Percentiles rank a stretch among this genome's conserved stretches.
phyloP scores from a whole-genome alignment of 2,797 vertebrate genomes.

The Jordanella pulchra region DNA sequence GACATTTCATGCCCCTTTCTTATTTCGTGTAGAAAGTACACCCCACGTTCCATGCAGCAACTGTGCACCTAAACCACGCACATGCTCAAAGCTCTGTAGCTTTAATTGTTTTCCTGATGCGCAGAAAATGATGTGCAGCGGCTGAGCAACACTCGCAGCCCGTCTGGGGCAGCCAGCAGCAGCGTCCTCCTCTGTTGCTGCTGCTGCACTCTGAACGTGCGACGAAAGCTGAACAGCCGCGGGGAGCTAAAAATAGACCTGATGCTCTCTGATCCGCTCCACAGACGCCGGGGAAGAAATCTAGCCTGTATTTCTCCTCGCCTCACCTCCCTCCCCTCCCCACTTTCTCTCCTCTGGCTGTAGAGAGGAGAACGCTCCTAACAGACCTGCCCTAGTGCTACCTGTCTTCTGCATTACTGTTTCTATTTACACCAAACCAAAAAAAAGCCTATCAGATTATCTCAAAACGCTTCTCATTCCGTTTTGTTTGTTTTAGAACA shows the following conservation, averaged over 20 bases:
- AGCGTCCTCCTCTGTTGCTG: slow-evolving; percentile 70
- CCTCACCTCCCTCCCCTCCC: slow-evolving; percentile 27
- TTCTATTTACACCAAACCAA: slow-evolving; percentile 20
- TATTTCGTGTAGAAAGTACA: slow-evolving; percentile 56
- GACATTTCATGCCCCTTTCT: slow-evolving; percentile 69
- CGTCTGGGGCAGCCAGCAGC: slow-evolving; percentile 68
- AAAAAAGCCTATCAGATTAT: slow-evolving; percentile 42
- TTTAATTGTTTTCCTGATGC: slow-evolving; percentile 47
- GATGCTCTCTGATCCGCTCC: slow-evolving; percentile 69
- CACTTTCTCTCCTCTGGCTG: slow-evolving; percentile 21
- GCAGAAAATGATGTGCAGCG: background rate
- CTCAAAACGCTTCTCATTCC: slow-evolving; percentile 2
- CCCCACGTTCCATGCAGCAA: slow-evolving; percentile 59
- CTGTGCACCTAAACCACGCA: slow-evolving; percentile 60
- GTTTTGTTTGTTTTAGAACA: too few species aligned
- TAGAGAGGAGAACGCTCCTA: slow-evolving; percentile 25
- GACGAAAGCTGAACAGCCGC: slow-evolving; percentile 79
- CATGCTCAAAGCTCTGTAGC: slow-evolving; percentile 41
- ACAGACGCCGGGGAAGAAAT: slow-evolving; percentile 63
- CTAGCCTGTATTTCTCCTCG: slow-evolving; percentile 37
- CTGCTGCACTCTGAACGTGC: slow-evolving; percentile 81
- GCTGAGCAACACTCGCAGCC: slow-evolving; percentile 44
- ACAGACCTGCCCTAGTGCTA: slow-evolving; percentile 20
- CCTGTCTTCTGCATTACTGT: slow-evolving; percentile 34
- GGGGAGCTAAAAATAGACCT: slow-evolving; percentile 79